Conservation (phyloP, 2,797 vertebrate species). For the Silurus lanzhouensis region DNA sequence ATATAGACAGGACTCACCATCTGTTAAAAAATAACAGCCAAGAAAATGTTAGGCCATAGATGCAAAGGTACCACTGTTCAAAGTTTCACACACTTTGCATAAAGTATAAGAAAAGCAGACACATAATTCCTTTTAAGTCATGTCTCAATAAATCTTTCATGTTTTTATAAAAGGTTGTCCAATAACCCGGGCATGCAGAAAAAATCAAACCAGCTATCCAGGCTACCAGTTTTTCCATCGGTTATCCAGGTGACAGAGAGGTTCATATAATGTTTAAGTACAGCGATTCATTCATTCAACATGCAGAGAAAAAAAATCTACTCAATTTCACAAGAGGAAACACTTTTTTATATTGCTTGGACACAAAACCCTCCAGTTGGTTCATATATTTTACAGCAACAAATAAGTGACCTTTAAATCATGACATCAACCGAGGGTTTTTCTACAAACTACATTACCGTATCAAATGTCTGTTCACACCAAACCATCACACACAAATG, state of each 20-base stretch:
- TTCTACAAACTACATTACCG: neutral
- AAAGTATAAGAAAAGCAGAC: neutral
- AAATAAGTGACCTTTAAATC: neutral
- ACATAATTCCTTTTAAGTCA: neutral
- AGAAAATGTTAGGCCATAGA: neutral
- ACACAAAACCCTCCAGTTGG: neutral
- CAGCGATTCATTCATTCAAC: neutral
- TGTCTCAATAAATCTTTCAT: neutral
- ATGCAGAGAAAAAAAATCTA: neutral
- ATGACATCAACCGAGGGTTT: neutral
- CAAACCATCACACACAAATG: neutral
- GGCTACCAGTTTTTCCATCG: neutral
- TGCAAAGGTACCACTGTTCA: neutral
- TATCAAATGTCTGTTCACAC: neutral
- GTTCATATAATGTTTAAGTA: neutral
- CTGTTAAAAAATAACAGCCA: neutral
- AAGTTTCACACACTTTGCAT: neutral
- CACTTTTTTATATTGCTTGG: neutral
- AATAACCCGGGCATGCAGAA: neutral
- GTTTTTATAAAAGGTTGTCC: neutral
- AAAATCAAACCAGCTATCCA: neutral
- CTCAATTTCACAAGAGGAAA: neutral
- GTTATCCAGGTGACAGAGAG: neutral
- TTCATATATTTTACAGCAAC: neutral
- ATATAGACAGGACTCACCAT: neutral